Percentiles rank a stretch among this genome's conserved stretches.
Conservation (phyloP, 2,797 vertebrate species). For the Ataeniobius toweri region DNA sequence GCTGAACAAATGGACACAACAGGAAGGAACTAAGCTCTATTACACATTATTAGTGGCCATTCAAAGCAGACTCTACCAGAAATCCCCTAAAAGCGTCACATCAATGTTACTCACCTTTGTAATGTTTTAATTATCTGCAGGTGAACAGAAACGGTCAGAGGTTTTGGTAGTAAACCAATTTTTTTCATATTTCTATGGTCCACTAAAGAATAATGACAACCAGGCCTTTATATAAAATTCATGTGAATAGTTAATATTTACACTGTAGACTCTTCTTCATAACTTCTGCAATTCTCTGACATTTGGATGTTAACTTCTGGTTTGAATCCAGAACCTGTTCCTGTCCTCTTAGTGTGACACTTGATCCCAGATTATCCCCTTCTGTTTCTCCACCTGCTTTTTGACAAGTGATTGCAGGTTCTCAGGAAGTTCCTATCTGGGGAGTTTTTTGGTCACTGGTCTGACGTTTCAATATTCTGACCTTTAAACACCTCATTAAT, state of each 20-base stretch:
- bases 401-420: too few species aligned
- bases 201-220: not conserved
- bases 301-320: too few species aligned
- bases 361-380: too few species aligned
- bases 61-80: not conserved
- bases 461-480: too few species aligned
- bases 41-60: not conserved
- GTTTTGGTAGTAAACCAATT: not conserved
- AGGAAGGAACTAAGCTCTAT: not conserved
- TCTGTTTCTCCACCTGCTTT: too few species aligned
- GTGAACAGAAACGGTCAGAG: not conserved
- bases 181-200: not conserved
- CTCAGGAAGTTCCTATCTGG: too few species aligned
- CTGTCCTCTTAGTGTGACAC: too few species aligned
- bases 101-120: not conserved
- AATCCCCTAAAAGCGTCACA: not conserved
- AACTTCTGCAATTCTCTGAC: too few species aligned
- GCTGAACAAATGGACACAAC: not conserved
- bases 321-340: too few species aligned
- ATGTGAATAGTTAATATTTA: not conserved
- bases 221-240: not conserved
- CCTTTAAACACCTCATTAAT: too few species aligned
- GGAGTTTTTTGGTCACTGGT: too few species aligned
- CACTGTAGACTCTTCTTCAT: too few species aligned
- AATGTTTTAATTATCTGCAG: not conserved